phyloP scores from a whole-genome alignment of 1,140 invertebrate genomes.

The Drosophila parvula region DNA sequence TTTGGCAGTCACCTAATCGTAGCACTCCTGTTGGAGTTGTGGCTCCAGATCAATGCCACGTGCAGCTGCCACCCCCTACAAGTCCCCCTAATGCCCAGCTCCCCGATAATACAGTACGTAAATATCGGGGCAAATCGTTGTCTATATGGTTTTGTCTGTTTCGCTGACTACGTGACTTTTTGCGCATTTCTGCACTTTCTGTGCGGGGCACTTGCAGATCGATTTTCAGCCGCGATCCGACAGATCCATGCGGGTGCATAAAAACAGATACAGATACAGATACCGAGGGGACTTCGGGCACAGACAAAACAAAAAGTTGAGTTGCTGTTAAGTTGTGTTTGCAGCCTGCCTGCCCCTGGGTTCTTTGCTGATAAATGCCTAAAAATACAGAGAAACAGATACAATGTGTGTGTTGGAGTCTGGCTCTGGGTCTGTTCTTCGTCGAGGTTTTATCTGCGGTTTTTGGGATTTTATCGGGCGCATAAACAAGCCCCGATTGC shows the following conservation, averaged over 20 bases:
- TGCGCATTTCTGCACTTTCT: slow-evolving; percentile 53
- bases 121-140: slow-evolving; percentile 56
- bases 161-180: slow-evolving; percentile 77
- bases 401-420: slow-evolving; percentile 51
- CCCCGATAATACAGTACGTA: slow-evolving; percentile 16
- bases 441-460: slow-evolving; percentile 25
- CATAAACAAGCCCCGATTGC: slow-evolving; percentile 34
- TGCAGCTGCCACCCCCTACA: slow-evolving; percentile 14
- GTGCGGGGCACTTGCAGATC: slow-evolving; percentile 57
- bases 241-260: slow-evolving; percentile 62
- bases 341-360: slow-evolving; percentile 45
- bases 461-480: slow-evolving; percentile 26
- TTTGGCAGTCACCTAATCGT: slow-evolving; percentile 27
- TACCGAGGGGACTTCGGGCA: slow-evolving; percentile 30
- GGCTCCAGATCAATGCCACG: slow-evolving; percentile 43
- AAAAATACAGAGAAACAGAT: slow-evolving; percentile 59
- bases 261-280: slow-evolving; percentile 48
- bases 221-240: slow-evolving; percentile 68
- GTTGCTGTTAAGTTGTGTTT: slow-evolving; percentile 45
- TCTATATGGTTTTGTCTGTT: slow-evolving; percentile 66
- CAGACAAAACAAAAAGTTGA: slow-evolving; percentile 62
- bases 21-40: slow-evolving; percentile 1
- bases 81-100: not conserved
- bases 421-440: slow-evolving; percentile 5
- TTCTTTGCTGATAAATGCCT: slow-evolving; percentile 66